These are phyloP conservation scores for Netelia virgata DNA, from an alignment of 2,888 invertebrate genomes.

Conservation along the genomic window DNA sequence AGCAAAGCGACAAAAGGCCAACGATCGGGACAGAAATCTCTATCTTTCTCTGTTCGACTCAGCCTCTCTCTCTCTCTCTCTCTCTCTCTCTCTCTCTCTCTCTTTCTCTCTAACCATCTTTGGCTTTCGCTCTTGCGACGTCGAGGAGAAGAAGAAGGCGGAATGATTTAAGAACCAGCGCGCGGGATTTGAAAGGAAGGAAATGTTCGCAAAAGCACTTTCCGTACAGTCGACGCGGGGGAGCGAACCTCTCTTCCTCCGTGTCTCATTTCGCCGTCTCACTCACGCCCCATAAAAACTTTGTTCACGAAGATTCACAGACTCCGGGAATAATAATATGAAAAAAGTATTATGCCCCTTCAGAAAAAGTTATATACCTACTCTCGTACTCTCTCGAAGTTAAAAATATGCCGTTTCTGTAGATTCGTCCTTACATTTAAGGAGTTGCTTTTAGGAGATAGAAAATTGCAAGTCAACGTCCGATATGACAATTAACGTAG, in stretches of 20 bases:
- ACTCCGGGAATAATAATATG: constrained; percentile 30
- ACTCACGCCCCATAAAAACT: constrained; percentile 25
- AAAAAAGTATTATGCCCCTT: constrained; percentile 43
- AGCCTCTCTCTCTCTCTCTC: constrained; percentile 25
- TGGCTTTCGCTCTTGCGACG: background rate
- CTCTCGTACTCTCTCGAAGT: constrained; percentile 8
- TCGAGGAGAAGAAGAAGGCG: constrained; percentile 39
- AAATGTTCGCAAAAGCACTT: constrained; percentile 63
- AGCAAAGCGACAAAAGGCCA: constrained; percentile 54
- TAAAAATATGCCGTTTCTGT: constrained; percentile 9
- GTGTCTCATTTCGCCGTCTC: constrained; percentile 38
- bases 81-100: constrained; percentile 10
- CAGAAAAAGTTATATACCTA: constrained; percentile 24
- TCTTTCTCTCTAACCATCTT: constrained; percentile 11
- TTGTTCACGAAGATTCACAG: constrained; percentile 37
- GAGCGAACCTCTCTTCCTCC: constrained; percentile 28
- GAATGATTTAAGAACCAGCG: constrained; percentile 67
- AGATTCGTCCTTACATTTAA: background rate
- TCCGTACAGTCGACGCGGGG: constrained; percentile 54
- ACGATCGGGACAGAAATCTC: constrained; percentile 41
- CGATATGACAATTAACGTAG: background rate
- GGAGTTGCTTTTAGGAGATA: background rate
- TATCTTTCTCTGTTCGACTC: background rate
- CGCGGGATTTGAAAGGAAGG: constrained; percentile 53
- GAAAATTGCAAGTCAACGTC: constrained; percentile 1